phyloP scores from a whole-genome alignment of 2,888 invertebrate species.

The Lomographa bimaculata region DNA sequence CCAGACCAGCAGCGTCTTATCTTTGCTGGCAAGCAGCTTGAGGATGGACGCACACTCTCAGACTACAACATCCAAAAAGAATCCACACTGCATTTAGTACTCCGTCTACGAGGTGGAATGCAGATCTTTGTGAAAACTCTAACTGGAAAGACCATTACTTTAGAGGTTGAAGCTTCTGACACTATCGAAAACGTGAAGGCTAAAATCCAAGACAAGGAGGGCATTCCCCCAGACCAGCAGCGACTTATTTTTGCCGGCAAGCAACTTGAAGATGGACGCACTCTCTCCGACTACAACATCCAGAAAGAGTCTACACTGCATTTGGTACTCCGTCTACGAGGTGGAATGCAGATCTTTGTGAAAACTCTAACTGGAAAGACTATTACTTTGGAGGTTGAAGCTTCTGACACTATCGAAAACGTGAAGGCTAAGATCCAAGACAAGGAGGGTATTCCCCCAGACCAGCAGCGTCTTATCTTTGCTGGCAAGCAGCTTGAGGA shows the following conservation, averaged over 20 bases:
- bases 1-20: slow-evolving; percentile 51
- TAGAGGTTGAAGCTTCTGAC: slow-evolving; percentile 48
- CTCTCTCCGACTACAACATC: slow-evolving; percentile 49
- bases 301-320: slow-evolving; percentile 64
- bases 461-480: slow-evolving; percentile 52
- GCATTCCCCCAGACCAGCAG: slow-evolving; percentile 51
- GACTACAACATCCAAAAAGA: slow-evolving; percentile 53
- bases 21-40: slow-evolving; percentile 49
- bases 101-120: slow-evolving; percentile 51
- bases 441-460: slow-evolving; percentile 54
- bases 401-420: slow-evolving; percentile 54
- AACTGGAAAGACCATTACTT: slow-evolving; percentile 49
- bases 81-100: slow-evolving; percentile 44
- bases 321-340: slow-evolving; percentile 55
- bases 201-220: slow-evolving; percentile 50
- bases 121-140: slow-evolving; percentile 52
- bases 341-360: slow-evolving; percentile 56
- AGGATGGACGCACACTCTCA: slow-evolving; percentile 47
- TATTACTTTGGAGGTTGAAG: slow-evolving; percentile 51
- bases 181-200: slow-evolving; percentile 52
- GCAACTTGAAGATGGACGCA: slow-evolving; percentile 48
- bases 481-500: slow-evolving; percentile 54
- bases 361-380: slow-evolving; percentile 54
- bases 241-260: slow-evolving; percentile 47
- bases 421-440: slow-evolving; percentile 55